phyloP scores from a whole-genome alignment of 2,888 invertebrate species.

The Andricus quercusramuli region DNA sequence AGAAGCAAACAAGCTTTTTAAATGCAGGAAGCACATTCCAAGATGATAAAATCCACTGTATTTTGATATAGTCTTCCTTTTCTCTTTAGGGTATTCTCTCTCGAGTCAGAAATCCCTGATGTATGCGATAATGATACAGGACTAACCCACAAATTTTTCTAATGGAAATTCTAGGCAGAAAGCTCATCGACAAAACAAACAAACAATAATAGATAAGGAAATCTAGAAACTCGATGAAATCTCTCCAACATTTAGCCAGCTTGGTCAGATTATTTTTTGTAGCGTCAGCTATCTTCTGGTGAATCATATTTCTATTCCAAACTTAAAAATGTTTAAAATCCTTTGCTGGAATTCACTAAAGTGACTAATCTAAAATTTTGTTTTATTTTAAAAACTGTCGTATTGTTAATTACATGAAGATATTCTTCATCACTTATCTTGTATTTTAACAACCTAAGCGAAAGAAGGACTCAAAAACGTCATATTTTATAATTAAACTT shows the following conservation, averaged over 20 bases:
- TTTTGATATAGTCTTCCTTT: constrained; percentile 8
- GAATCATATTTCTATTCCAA: not conserved
- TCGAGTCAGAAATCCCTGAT: not conserved
- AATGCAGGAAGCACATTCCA: constrained; percentile 51
- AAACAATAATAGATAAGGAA: constrained; percentile 19
- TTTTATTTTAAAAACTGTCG: not conserved
- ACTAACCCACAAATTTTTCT: not conserved
- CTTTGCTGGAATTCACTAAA: not conserved
- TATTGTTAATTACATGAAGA: not conserved
- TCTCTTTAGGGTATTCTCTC: not conserved
- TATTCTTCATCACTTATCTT: not conserved
- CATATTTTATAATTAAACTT: not conserved
- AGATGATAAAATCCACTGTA: constrained; percentile 44
- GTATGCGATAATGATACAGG: not conserved
- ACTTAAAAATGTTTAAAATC: not conserved
- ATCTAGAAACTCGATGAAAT: constrained; percentile 1
- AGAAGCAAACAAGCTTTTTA: not conserved
- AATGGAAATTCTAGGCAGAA: not conserved
- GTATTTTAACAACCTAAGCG: not conserved
- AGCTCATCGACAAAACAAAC: constrained; percentile 7
- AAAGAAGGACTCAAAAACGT: not conserved
- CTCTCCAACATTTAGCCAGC: not conserved
- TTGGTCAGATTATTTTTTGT: not conserved
- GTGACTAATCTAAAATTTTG: not conserved
- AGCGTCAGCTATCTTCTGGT: not conserved